Percentiles rank a stretch among this genome's conserved stretches.
Conservation (phyloP, 2,797 vertebrate species). For the Chanos chanos region DNA sequence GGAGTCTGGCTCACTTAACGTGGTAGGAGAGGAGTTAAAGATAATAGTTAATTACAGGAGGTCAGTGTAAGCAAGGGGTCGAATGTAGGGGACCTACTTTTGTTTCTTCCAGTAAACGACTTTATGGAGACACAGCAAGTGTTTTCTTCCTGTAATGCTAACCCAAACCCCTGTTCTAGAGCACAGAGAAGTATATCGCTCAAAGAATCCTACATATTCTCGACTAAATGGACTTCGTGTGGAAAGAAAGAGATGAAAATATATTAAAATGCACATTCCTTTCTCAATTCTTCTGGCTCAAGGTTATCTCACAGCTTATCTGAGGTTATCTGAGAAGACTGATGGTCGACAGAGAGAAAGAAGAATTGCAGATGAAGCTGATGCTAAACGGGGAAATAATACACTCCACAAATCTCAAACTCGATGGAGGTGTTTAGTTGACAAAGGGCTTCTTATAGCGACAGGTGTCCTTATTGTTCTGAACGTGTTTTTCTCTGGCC, state of each 20-base stretch:
- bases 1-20: not conserved
- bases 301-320: no score
- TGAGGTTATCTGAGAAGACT: not conserved
- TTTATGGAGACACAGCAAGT: not conserved
- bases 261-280: no score
- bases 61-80: not conserved
- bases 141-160: not conserved
- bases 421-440: not conserved
- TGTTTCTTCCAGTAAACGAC: not conserved
- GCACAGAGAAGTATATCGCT: no score
- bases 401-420: slow-evolving; percentile 5
- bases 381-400: not conserved
- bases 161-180: not conserved
- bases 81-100: not conserved
- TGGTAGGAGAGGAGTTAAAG: not conserved
- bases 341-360: not conserved
- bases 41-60: not conserved
- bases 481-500: no score
- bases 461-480: slow-evolving; percentile 5
- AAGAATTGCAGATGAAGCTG: not conserved
- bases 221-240: no score
- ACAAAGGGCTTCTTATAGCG: not conserved
- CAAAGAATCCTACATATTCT: no score
- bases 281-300: no score
- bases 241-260: no score